Evolutionary conservation across 2,888 invertebrate genomes (phyloP).

Genomic region (Ommatoiulus sabulosus): DNA sequence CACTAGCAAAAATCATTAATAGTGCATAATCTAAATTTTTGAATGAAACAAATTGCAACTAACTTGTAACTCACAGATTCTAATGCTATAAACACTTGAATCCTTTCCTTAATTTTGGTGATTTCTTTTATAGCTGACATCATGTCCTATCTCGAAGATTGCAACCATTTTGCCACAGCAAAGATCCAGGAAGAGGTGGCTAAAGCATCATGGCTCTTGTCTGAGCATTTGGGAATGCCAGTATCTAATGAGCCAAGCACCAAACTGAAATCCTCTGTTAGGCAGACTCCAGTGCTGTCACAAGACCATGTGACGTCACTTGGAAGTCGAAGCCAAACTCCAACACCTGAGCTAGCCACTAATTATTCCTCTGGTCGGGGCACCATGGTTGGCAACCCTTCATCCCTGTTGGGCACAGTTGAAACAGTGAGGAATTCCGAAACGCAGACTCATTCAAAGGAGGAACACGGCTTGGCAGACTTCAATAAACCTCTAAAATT

Average conservation of each 20-base stretch:
- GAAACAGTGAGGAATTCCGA: not conserved
- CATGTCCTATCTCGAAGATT: conserved; percentile 48
- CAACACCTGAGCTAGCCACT: conserved; percentile 49
- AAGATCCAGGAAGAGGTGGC: conserved; percentile 55
- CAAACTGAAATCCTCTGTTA: not conserved
- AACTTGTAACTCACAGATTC: no score
- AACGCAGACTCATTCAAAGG: not conserved
- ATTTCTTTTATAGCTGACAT: conserved; percentile 52
- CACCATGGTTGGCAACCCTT: conserved; percentile 56
- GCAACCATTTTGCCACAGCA: conserved; percentile 16
- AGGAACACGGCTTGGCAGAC: not conserved
- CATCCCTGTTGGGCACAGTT: not conserved
- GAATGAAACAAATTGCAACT: no score
- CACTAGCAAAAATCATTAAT: no score
- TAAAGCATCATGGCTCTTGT: conserved; percentile 50
- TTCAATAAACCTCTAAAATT: conserved; percentile 48
- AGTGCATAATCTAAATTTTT: no score
- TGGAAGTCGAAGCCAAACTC: conserved; percentile 47
- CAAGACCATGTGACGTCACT: conserved; percentile 12
- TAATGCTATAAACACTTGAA: no score
- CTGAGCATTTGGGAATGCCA: conserved; percentile 50
- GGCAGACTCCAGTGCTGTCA: conserved; percentile 41
- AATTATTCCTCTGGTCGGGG: conserved; percentile 53
- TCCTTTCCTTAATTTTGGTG: not conserved
- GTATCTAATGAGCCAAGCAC: not conserved